Conservation (phyloP, 1,140 invertebrate genomes). For the Lucilia sericata region DNA sequence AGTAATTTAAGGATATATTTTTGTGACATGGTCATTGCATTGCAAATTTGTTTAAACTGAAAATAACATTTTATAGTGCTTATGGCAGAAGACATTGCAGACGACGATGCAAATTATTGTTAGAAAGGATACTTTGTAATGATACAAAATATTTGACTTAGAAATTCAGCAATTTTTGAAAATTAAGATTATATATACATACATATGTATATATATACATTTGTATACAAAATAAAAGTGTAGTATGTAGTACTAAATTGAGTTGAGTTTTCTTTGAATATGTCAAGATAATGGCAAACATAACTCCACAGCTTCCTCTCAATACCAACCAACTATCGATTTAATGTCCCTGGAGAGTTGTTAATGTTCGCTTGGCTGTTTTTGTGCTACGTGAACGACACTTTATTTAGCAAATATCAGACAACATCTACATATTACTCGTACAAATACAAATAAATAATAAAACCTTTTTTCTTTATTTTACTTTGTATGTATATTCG, state of each 20-base stretch:
- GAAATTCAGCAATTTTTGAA: background rate
- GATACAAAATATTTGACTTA: background rate
- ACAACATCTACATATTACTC: background rate
- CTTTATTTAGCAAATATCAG: background rate
- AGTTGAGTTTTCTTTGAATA: background rate
- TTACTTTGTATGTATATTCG: background rate
- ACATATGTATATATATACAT: no score
- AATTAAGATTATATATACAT: background rate
- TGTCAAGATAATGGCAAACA: background rate
- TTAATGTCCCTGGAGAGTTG: conserved; percentile 4
- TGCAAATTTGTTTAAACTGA: background rate
- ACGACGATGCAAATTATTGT: background rate
- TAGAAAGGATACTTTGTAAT: background rate
- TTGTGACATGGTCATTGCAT: background rate
- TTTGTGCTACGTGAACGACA: background rate
- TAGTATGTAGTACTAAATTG: background rate
- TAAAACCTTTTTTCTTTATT: background rate
- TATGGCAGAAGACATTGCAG: background rate
- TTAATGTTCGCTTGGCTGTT: background rate
- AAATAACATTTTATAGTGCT: background rate
- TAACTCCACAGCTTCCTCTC: background rate
- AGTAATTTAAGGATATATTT: background rate
- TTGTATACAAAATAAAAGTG: no score
- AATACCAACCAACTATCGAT: conserved; percentile 11
- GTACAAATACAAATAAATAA: background rate